Percentiles rank a stretch among this genome's conserved stretches.
These are phyloP conservation scores for Zalophus californianus DNA, from an alignment of 2,797 vertebrate species.

Conservation along the genomic window DNA sequence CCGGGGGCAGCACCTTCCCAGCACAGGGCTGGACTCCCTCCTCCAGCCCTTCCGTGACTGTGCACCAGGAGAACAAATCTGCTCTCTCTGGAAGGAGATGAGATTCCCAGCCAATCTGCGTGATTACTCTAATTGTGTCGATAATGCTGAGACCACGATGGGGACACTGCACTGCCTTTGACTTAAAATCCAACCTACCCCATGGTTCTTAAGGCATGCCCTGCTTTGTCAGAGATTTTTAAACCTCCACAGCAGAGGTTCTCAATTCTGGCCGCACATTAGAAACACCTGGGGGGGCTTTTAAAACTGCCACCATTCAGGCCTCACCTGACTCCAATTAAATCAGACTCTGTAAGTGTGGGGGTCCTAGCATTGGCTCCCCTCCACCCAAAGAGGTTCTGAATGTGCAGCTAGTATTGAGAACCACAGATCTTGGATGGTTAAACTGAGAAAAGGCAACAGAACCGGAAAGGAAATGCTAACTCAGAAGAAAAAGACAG, in stretches of 20 bases:
- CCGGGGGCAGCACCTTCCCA: not conserved
- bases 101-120: not conserved
- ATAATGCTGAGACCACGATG: not conserved
- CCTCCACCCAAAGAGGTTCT: not conserved
- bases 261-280: not conserved
- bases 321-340: constrained; percentile 22
- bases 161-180: not conserved
- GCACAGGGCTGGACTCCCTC: not conserved
- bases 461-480: not conserved
- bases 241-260: not conserved
- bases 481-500: constrained; percentile 29
- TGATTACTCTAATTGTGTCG: not conserved
- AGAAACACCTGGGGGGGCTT: not conserved
- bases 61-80: not conserved
- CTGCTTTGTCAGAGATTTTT: not conserved
- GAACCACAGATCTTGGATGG: not conserved
- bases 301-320: not conserved
- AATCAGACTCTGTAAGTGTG: not conserved
- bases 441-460: not conserved
- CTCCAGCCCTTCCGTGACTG: not conserved
- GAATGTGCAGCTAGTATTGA: not conserved
- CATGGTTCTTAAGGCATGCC: not conserved
- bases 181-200: not conserved
- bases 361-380: not conserved
- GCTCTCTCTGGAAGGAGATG: constrained; percentile 1